Evolutionary conservation across 2,797 vertebrate genomes (phyloP).

Genomic region (Anas georgica): DNA sequence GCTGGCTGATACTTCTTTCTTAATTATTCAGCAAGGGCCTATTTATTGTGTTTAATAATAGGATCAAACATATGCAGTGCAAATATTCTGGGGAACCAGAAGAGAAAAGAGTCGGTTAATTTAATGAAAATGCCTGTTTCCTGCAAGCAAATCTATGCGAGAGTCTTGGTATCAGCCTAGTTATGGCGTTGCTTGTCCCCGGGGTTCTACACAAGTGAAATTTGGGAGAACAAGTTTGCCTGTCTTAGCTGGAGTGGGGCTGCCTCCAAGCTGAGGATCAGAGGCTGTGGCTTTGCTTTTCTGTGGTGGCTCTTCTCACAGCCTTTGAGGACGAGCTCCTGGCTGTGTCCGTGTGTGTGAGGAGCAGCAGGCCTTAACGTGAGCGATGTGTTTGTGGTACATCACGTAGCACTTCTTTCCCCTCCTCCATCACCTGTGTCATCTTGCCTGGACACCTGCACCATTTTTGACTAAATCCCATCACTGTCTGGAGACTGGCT

Average conservation of each 20-base stretch:
- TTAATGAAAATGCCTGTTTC: not conserved
- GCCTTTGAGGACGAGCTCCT: fast-evolving
- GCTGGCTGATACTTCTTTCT: not conserved
- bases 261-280: fast-evolving
- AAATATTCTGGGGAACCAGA: not conserved
- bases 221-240: not conserved
- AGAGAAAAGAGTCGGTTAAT: not conserved
- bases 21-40: not conserved
- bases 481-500: not conserved
- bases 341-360: not conserved
- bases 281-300: not conserved
- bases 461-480: not conserved
- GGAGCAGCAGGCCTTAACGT: not conserved
- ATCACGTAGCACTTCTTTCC: not conserved
- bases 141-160: not conserved
- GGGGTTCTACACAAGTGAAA: not conserved
- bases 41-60: not conserved
- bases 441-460: not conserved
- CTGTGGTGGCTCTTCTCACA: fast-evolving
- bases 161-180: not conserved
- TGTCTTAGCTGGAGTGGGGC: not conserved
- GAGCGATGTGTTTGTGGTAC: not conserved
- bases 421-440: not conserved
- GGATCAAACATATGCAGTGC: not conserved
- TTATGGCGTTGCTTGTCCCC: not conserved